Evolutionary conservation across 2,888 invertebrate genomes (phyloP).

Genomic region (Megamerina dolium): DNA sequence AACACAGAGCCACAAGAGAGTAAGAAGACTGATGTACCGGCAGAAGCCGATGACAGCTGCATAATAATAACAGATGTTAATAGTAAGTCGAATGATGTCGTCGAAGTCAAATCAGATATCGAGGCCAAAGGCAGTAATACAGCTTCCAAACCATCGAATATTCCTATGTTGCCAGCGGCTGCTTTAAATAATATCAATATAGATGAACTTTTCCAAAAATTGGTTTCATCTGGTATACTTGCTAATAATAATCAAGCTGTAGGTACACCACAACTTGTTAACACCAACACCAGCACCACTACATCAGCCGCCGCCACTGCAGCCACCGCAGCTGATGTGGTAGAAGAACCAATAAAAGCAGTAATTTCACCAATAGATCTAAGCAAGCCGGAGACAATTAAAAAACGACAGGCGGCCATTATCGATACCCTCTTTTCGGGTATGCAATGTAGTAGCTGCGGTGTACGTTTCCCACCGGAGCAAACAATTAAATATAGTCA

Average conservation of each 20-base stretch:
- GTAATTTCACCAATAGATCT: conserved; percentile 61
- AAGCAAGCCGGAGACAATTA: conserved; percentile 64
- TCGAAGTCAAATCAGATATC: background rate
- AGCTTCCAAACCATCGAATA: background rate
- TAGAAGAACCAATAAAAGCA: conserved; percentile 8
- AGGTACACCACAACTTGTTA: conserved; percentile 2
- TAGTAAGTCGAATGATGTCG: background rate
- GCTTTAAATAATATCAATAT: conserved; percentile 57
- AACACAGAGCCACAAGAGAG: conserved; percentile 35
- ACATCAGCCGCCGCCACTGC: conserved; percentile 34
- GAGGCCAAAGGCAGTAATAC: background rate
- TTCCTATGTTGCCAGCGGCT: conserved; percentile 30
- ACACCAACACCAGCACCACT: conserved; percentile 7
- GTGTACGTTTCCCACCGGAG: conserved; percentile 86
- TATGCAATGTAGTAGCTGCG: conserved; percentile 95
- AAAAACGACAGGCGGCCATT: conserved; percentile 66
- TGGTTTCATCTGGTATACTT: conserved; percentile 80
- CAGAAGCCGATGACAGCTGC: background rate
- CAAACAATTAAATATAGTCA: conserved; percentile 85
- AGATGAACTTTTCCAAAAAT: conserved; percentile 74
- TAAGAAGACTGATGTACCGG: conserved; percentile 1
- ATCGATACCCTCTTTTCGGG: conserved; percentile 73
- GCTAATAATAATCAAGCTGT: conserved; percentile 26
- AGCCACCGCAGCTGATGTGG: background rate
- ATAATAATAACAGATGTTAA: background rate